Conservation (phyloP, 2,888 invertebrate species). For the Altica lythri region DNA sequence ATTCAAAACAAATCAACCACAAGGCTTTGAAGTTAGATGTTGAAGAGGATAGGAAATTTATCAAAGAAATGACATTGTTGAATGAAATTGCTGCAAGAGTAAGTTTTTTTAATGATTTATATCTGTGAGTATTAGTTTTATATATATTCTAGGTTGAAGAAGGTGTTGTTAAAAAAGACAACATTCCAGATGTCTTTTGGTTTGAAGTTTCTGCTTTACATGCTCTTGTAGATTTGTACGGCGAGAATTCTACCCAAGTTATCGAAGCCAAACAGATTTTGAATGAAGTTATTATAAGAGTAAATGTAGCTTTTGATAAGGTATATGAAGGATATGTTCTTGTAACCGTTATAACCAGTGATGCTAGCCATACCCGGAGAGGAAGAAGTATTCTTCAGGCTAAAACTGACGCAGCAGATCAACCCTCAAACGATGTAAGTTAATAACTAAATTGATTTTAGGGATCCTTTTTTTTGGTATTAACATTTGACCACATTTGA, state of each 20-base stretch:
- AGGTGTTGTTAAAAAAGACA: slow-evolving; percentile 61
- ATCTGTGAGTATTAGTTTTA: neutral
- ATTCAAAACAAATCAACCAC: slow-evolving; percentile 44
- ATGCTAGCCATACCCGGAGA: slow-evolving; percentile 67
- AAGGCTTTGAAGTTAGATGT: slow-evolving; percentile 50
- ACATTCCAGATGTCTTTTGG: slow-evolving; percentile 69
- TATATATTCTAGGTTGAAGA: slow-evolving; percentile 43
- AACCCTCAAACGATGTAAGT: slow-evolving; percentile 35
- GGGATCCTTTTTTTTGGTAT: too few relatives aligned
- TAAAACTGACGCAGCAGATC: slow-evolving; percentile 34
- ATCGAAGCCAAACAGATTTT: slow-evolving; percentile 69
- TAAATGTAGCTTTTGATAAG: slow-evolving; percentile 62
- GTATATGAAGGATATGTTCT: slow-evolving; percentile 65
- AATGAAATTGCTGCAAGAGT: slow-evolving; percentile 64
- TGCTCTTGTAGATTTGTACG: slow-evolving; percentile 67
- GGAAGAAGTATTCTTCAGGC: slow-evolving; percentile 50
- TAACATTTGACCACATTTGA: too few relatives aligned
- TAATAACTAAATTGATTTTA: too few relatives aligned
- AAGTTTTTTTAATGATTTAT: slow-evolving; percentile 12
- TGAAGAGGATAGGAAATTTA: slow-evolving; percentile 67
- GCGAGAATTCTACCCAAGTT: slow-evolving; percentile 66
- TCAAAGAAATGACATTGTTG: slow-evolving; percentile 66
- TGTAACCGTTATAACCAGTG: slow-evolving; percentile 68
- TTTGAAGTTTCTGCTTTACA: slow-evolving; percentile 68
- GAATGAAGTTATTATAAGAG: slow-evolving; percentile 60